phyloP scores from a whole-genome alignment of 2,888 invertebrate species.

The Rhamnusium bicolor region DNA sequence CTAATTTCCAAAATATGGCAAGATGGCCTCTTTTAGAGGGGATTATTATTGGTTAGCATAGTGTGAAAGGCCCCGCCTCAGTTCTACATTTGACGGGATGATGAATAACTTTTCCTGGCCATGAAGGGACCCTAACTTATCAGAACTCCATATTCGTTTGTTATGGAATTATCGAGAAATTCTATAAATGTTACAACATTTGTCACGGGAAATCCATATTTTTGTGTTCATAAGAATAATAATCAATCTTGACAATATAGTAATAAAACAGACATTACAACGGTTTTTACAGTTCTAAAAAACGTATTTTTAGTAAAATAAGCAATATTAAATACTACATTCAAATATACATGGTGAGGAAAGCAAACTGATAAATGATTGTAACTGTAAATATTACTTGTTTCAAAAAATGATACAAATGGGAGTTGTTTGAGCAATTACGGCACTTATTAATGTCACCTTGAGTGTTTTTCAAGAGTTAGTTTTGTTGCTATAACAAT shows the following conservation, averaged over 20 bases:
- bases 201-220: not conserved
- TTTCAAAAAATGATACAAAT: too few relatives aligned
- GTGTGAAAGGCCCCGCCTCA: constrained; percentile 75
- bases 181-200: constrained; percentile 19
- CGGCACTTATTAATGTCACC: too few relatives aligned
- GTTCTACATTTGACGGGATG: constrained; percentile 75
- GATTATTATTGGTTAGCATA: constrained; percentile 77
- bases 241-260: constrained; percentile 7
- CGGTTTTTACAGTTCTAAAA: too few relatives aligned
- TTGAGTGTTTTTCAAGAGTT: too few relatives aligned
- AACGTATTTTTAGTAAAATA: not conserved
- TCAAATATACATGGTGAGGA: too few relatives aligned
- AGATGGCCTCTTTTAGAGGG: constrained; percentile 75
- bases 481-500: too few relatives aligned
- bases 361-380: too few relatives aligned
- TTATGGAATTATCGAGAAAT: constrained; percentile 33
- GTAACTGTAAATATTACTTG: too few relatives aligned
- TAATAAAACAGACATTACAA: too few relatives aligned
- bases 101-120: constrained; percentile 73
- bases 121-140: constrained; percentile 62
- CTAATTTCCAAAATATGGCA: constrained; percentile 64
- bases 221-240: not conserved
- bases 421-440: too few relatives aligned
- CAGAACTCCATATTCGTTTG: constrained; percentile 47
- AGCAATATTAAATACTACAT: not conserved